A percentile compares a stretch with the other conserved stretches of the same genome.
Evolutionary conservation across 53 echinoderm and acorn worm genomes (phyloP).

Genomic region (Apostichopus leukothele): DNA sequence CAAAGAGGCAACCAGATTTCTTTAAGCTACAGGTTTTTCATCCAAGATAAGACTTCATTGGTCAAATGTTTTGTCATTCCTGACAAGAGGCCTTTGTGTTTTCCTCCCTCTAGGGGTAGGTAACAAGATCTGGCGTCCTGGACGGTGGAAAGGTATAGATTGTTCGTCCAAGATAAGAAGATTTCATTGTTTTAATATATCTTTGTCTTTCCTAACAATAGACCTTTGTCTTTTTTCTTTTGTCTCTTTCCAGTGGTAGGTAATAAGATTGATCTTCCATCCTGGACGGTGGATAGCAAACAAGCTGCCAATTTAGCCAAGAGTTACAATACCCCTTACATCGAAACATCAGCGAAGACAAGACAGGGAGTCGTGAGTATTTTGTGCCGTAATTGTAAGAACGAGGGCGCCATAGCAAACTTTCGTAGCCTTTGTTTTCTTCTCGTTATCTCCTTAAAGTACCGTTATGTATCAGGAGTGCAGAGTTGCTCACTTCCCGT

Average conservation of each 20-base stretch:
- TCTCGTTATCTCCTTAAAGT: too few relatives aligned
- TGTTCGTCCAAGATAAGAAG: too few relatives aligned
- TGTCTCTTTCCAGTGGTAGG: constrained; percentile 80
- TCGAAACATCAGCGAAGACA: constrained; percentile 98
- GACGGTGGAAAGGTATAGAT: constrained; percentile 60
- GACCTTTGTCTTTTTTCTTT: not conserved
- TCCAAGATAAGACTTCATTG: too few relatives aligned
- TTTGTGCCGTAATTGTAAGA: not conserved
- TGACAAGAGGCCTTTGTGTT: too few relatives aligned
- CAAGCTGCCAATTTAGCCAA: constrained; percentile 83
- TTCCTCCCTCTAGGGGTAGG: constrained; percentile 74
- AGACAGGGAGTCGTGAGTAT: constrained; percentile 97
- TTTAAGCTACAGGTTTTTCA: too few relatives aligned
- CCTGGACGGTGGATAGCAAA: constrained; percentile 75
- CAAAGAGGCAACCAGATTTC: too few relatives aligned
- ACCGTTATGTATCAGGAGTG: too few relatives aligned
- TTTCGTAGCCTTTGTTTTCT: too few relatives aligned
- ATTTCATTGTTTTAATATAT: not conserved
- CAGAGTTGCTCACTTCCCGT: too few relatives aligned
- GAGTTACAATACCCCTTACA: constrained; percentile 90
- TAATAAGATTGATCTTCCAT: constrained; percentile 93
- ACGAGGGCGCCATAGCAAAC: not conserved
- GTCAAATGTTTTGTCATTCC: too few relatives aligned
- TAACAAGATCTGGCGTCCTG: constrained; percentile 87
- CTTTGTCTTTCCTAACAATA: not conserved